Evolutionary conservation across 2,113 vertebrate genomes (phyloP), one percentile per base, ranked within the genome.

Genomic region (Electrona antarctica): DNA sequence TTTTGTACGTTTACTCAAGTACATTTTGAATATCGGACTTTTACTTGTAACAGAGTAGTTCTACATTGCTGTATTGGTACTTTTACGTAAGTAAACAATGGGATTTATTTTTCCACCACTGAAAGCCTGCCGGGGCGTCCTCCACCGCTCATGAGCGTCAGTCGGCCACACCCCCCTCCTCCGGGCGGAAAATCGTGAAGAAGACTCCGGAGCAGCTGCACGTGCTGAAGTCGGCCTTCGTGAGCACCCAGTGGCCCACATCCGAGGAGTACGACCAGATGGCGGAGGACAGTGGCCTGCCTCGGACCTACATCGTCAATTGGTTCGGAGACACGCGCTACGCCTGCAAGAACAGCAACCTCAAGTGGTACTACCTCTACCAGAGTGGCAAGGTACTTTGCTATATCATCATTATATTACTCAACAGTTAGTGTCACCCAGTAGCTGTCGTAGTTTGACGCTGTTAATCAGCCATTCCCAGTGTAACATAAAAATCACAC

Each of bases 321-420:
- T 99, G 98, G 98, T 99, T 99, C 61, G 98, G 98, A 64, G 98
- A 99, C 70, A 98, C 97, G 0, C 94, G 98, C 48, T 99, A 99
- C 21, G 95, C 96, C 72, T 98, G 95, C 94, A 99, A 99, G 89
- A 97, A 99, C n/a, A 95, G 96, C 71, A 96, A 96, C 84, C 91
- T 99, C 79, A 99, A 98, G 87, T 99, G 98, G 98, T 98, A 94
- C 90, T 98, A 96, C 77, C 96, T 96, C 73, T 97, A 98, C 82
- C 93, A 94, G 87, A 92, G 89, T 0, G 93, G 93, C 0, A 21
- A 21, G 21, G 21, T 55, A 8, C 9, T 28, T 28, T 21, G 11
- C 46, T 63, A 13, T 10, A 10, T 21, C 21, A 21, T 56, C 7
- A 47, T 10, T 29, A 29, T 4, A 47, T 10, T 29, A 29, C 15